These are phyloP conservation scores for Alexandromys fortis DNA, from an alignment of 2,113 vertebrate species.

Conservation along the genomic window DNA sequence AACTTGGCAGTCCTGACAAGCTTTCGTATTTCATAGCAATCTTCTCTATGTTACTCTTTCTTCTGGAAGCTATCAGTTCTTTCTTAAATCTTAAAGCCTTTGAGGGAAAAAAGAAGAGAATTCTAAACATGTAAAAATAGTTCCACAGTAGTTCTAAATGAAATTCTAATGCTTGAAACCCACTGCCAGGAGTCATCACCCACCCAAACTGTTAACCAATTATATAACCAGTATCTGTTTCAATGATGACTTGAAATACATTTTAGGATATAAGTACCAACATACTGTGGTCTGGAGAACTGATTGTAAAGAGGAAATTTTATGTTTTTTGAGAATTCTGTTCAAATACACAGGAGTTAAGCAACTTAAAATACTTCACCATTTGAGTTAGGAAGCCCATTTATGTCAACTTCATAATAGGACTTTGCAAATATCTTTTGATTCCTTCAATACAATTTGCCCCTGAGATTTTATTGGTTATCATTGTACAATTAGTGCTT, in stretches of 20 bases:
- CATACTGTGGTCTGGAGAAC: constrained; percentile 13
- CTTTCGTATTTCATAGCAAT: constrained; percentile 4
- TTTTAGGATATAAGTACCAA: constrained; percentile 64
- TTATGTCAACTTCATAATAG: neutral
- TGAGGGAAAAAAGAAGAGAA: neutral
- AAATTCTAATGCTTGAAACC: neutral
- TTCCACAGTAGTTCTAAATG: neutral
- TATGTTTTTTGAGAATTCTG: constrained; percentile 58
- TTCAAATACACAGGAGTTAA: constrained; percentile 49
- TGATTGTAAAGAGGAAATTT: constrained; percentile 28
- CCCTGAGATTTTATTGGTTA: neutral
- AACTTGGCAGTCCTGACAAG: constrained; percentile 28
- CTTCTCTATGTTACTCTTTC: neutral
- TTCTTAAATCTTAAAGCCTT: neutral
- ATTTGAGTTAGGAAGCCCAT: neutral
- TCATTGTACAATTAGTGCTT: neutral
- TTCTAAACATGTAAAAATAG: constrained; percentile 35
- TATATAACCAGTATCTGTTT: constrained; percentile 61
- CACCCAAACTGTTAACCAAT: constrained; percentile 51
- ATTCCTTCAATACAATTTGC: neutral
- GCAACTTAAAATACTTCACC: constrained; percentile 2
- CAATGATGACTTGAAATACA: constrained; percentile 40
- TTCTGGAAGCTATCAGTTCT: constrained; percentile 31
- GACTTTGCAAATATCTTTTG: neutral
- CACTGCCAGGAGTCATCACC: neutral